Percentiles rank a stretch among this genome's conserved stretches.
Evolutionary conservation across 2,888 invertebrate species (phyloP).

Genomic region (Tinea trinotella): DNA sequence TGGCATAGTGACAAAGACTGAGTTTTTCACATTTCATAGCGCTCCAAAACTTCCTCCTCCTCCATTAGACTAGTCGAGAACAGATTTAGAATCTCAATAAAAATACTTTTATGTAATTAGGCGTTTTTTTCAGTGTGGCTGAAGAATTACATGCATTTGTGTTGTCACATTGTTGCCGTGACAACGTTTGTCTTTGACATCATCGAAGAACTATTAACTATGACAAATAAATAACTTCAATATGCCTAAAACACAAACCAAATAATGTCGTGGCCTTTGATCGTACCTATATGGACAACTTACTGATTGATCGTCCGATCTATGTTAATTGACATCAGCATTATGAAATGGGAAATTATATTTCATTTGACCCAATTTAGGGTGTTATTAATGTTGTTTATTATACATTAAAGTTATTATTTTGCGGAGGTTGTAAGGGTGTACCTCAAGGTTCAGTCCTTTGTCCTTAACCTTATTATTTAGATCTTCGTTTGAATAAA

Average conservation of each 20-base stretch:
- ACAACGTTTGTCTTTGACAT: conserved; percentile 56
- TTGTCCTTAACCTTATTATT: neutral
- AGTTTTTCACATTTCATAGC: too few relatives aligned
- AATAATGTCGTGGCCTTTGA: conserved; percentile 30
- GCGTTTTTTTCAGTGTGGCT: too few relatives aligned
- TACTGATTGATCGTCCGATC: conserved; percentile 34
- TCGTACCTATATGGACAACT: conserved; percentile 19
- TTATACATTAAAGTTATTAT: neutral
- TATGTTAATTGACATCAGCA: conserved; percentile 1
- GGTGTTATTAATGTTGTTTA: neutral
- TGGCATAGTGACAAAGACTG: too few relatives aligned
- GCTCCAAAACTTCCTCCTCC: too few relatives aligned
- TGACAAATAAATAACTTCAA: conserved; percentile 47
- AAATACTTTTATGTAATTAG: too few relatives aligned
- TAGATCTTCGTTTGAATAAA: too few relatives aligned
- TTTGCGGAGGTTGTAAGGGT: neutral
- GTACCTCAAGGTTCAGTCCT: too few relatives aligned
- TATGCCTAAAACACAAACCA: conserved; percentile 19
- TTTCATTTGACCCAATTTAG: neutral
- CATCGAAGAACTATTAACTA: conserved; percentile 50
- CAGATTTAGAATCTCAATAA: too few relatives aligned
- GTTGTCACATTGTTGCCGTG: conserved; percentile 52
- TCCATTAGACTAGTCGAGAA: too few relatives aligned
- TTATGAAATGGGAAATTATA: neutral
- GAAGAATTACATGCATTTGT: conserved; percentile 32